phyloP scores from a whole-genome alignment of 2,113 vertebrate genomes.

The Zosterops lateralis region DNA sequence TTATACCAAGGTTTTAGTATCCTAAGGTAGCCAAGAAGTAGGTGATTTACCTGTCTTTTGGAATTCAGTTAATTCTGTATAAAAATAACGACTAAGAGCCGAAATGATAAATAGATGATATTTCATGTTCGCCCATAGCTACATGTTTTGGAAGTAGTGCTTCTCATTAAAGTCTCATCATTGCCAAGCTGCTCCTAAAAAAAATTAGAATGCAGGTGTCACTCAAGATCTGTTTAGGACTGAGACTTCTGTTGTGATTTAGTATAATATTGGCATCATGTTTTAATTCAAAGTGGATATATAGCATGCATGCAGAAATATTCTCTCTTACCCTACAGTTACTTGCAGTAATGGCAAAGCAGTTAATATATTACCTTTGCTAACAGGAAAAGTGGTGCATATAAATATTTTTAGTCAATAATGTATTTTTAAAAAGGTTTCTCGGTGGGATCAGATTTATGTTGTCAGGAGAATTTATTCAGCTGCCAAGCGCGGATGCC shows the following conservation, averaged over 20 bases:
- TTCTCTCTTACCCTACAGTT: slow-evolving; percentile 21
- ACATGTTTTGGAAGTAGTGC: background rate
- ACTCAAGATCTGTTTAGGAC: slow-evolving; percentile 31
- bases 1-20: background rate
- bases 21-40: background rate
- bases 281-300: slow-evolving; percentile 60
- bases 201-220: slow-evolving; percentile 14
- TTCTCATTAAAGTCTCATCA: slow-evolving; percentile 5
- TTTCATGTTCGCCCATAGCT: background rate
- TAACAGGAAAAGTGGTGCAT: slow-evolving; percentile 72
- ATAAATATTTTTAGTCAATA: slow-evolving; percentile 73
- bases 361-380: slow-evolving; percentile 68
- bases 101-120: background rate
- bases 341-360: slow-evolving; percentile 32
- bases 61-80: background rate
- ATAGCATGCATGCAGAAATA: slow-evolving; percentile 31
- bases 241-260: slow-evolving; percentile 21
- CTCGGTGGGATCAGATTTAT: slow-evolving; percentile 68
- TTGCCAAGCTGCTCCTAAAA: background rate
- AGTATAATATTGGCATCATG: background rate
- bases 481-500: slow-evolving; percentile 23
- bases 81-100: background rate
- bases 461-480: slow-evolving; percentile 69
- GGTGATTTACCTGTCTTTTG: background rate
- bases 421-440: slow-evolving; percentile 64